Base-by-base conservation (phyloP, 2,888 invertebrate species). In the Clitarchus hookeri region DNA sequence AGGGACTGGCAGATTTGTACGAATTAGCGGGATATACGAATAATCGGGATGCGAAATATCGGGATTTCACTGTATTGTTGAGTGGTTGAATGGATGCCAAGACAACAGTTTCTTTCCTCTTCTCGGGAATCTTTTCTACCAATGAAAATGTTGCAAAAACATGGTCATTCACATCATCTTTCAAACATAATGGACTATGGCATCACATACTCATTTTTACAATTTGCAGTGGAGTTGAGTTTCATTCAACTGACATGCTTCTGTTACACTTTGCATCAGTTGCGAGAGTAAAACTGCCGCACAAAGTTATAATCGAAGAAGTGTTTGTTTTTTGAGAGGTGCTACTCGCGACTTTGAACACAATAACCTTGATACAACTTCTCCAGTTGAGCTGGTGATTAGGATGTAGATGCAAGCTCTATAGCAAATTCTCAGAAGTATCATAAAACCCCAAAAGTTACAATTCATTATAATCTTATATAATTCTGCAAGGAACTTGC, bases 251-350 rank as follows among this genome's bases (percentile, higher is more conserved):
- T 23, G 0, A 89, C 86, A 85, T 89, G 87, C 36, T 84, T 78
- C 0, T 89, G 87, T 19, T 85, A 86, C 6, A 44, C 53, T 48
- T 48, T 48, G 48, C n/a, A 88, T 16, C 23, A 90, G 87, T 77
- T 88, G 84, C 12, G 89, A 85, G 8, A 89, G n/a, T 80, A 90
- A 84, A 6, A 89, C 77, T 8, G 90, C 90, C n/a, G 87, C 90
- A 79, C 89, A 89, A 0, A 90, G 86, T 85, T 90, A 90, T 16
- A 90, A 84, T 19, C 88, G 48, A 16, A 90, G 90, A 27, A 90
- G 80, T 3, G 90, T 87, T 89, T n/a, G n/a, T n/a, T 84, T 87
- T 83, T 89, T 89, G 12, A 88, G 36, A 13, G 89, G 89, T 1
- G 89, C 88, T 11, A 89, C 89, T 79, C 87, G 84, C 12, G 89